These are phyloP conservation scores for Megaustenia siamemsis DNA, from an alignment of 2,888 invertebrate species.

Conservation along the genomic window DNA sequence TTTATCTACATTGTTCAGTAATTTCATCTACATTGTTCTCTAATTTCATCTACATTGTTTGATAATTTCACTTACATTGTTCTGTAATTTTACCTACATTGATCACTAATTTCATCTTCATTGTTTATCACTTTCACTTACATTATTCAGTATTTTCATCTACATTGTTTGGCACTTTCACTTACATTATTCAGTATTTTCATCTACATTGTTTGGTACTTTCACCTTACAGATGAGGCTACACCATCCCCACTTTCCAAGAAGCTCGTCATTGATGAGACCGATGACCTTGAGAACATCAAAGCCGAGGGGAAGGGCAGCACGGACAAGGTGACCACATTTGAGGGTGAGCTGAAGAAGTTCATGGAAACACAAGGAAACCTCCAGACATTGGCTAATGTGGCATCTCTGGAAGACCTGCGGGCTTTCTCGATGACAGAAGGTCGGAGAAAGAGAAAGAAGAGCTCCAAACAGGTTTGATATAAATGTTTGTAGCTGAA, in stretches of 20 bases:
- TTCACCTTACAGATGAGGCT: background rate
- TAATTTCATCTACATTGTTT: too few species aligned
- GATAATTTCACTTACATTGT: too few species aligned
- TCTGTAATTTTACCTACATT: too few species aligned
- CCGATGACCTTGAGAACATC: background rate
- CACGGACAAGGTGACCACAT: constrained; percentile 23
- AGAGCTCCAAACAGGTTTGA: constrained; percentile 43
- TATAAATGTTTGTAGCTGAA: too few species aligned
- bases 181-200: too few species aligned
- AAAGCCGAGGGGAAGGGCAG: constrained; percentile 19
- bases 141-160: too few species aligned
- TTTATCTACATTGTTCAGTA: too few species aligned
- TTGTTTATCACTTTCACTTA: too few species aligned
- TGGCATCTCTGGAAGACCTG: constrained; percentile 61
- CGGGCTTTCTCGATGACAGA: constrained; percentile 35
- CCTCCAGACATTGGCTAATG: constrained; percentile 70
- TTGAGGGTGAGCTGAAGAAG: constrained; percentile 33
- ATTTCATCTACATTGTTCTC: too few species aligned
- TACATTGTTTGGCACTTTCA: too few species aligned
- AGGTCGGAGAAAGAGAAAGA: constrained; percentile 45
- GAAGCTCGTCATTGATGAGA: constrained; percentile 47
- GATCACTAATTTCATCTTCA: too few species aligned
- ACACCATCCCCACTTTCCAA: constrained; percentile 28
- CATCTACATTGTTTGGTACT: too few species aligned
- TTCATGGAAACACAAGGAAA: constrained; percentile 60